Conservation (phyloP, 2,113 vertebrate genomes). For the Oreochromis niloticus region DNA sequence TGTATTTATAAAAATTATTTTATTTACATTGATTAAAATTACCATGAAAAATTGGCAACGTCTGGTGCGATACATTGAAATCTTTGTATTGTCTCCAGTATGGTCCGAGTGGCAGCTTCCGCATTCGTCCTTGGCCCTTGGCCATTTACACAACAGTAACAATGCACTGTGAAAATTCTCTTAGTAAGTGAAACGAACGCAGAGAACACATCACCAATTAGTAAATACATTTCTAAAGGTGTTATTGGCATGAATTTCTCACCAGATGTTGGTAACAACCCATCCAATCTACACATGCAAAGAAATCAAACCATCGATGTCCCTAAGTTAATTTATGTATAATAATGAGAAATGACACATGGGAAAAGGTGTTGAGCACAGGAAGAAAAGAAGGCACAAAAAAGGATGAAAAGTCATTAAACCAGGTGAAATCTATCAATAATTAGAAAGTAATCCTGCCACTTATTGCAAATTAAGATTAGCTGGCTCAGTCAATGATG, state of each 20-base stretch:
- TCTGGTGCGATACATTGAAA: background rate
- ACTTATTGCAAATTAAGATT: background rate
- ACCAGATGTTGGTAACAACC: background rate
- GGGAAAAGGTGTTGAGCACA: background rate
- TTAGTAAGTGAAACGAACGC: background rate
- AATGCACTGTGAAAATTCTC: background rate
- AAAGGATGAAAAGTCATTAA: background rate
- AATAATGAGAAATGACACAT: fast-evolving
- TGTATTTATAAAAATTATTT: fast-evolving
- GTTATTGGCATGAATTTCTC: background rate
- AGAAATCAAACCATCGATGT: fast-evolving
- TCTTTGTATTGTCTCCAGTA: background rate
- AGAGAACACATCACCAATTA: fast-evolving
- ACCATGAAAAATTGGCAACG: fast-evolving
- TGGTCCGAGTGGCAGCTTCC: background rate
- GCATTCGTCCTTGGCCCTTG: fast-evolving
- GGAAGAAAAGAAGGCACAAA: background rate
- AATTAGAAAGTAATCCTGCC: background rate
- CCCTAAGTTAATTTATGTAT: background rate
- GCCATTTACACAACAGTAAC: background rate
- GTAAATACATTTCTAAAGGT: background rate
- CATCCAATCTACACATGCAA: background rate
- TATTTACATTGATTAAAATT: background rate
- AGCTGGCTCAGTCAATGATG: fast-evolving
- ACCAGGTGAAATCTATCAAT: background rate